A percentile compares a stretch with the other conserved stretches of the same genome.
Evolutionary conservation across 2,113 vertebrate species (phyloP).

Genomic region (Edolisoma coerulescens): DNA sequence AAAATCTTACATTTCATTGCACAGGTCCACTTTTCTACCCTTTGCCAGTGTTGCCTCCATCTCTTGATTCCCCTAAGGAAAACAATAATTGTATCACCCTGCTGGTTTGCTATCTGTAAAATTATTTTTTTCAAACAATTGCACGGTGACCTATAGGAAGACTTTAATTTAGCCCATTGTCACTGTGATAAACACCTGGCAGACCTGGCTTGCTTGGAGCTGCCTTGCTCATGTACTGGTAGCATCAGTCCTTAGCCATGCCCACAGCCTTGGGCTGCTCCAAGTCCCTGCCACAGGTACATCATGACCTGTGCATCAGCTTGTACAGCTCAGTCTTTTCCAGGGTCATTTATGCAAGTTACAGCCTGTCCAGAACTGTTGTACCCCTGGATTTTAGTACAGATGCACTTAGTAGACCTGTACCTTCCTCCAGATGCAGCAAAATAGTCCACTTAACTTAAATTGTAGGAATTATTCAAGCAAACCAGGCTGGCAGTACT

Average conservation of each 20-base stretch:
- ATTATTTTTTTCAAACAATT: background rate
- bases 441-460: background rate
- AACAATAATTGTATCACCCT: background rate
- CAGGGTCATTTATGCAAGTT: background rate
- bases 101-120: background rate
- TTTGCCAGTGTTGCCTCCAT: background rate
- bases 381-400: background rate
- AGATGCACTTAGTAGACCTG: background rate
- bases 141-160: background rate
- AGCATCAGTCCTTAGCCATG: background rate
- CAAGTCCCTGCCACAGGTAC: background rate
- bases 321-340: background rate
- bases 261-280: background rate
- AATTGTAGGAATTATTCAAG: background rate
- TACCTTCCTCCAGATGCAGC: background rate
- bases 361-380: background rate
- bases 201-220: background rate
- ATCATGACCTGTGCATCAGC: fast-evolving
- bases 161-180: background rate
- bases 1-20: background rate
- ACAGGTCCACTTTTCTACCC: background rate
- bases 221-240: background rate
- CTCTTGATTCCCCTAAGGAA: background rate
- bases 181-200: background rate
- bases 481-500: background rate